Base-by-base conservation (phyloP, 2,888 invertebrate genomes). In the Cenopis cana region DNA sequence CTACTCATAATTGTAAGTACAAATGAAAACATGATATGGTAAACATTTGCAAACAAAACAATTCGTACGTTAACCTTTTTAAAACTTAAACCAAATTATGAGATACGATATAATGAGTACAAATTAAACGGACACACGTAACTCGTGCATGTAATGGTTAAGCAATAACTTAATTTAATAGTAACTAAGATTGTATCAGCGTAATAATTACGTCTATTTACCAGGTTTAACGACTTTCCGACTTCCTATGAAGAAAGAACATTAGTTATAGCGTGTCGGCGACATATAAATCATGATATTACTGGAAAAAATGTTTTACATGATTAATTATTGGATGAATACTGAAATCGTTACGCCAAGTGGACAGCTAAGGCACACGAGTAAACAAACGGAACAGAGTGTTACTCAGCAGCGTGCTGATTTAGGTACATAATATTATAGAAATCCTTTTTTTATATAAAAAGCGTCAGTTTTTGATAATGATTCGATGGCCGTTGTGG, bases 1-100 rank as follows among this genome's bases (percentile, higher is more conserved):
- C 69, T n/a, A n/a, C n/a, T n/a, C n/a, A n/a, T 74, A 81, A 85
- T 87, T 87, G 86, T 87, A 85, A 84, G 80, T 84, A 79, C 68
- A 82, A 83, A 84, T 76, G 80, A 82, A 82, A 88, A 89, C 85
- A 88, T 82, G 79, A 75, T 71, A 65, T 73, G 73, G 73, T 60
- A 74, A 78, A 80, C 76, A 79, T 82, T 83, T 81, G 76, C 74
- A 57, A 57, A 62, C 79, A 79, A 79, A 38, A 74, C 65, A 65
- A 68, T 69, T 55, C 68, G 69, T 50, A 12, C 60, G 69, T 67
- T 71, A 66, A 55, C 66, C 66, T 61, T 61, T 55, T 41, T 36
- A 50, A 59, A 46, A 55, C 33, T 54, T 12, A 60, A 12, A 24
- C 52, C 24, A 8, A 68, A 54, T 68, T 68, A 61, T 61, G 18